Base-by-base conservation (phyloP, 1,140 invertebrate genomes). In the Carcinoscorpius rotundicauda region DNA sequence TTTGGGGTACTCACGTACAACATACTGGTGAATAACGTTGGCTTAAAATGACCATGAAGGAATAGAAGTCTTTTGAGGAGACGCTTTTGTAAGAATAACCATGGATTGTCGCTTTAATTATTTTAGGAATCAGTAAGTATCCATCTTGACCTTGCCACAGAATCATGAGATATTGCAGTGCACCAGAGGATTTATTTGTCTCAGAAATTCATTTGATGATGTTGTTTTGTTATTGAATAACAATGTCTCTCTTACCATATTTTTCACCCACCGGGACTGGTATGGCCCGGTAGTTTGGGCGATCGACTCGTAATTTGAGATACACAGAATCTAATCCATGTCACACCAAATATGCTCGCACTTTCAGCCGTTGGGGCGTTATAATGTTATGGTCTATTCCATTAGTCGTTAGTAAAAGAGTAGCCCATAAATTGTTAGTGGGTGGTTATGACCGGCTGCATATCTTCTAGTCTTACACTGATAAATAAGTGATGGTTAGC, bases 221-320 rank as follows among this genome's bases (percentile, higher is more conserved):
- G 52, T 68, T 67, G 57, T 74, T 69, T 71, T 71, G 71, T 61
- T 65, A 61, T 51, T 71, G 60, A 49, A 69, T 29, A 9, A 79
- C 71, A 71, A 81, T 80, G 70, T 80, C 75, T 64, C 73, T 72
- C 68, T 66, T 65, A 60, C 75, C 58, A 51, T 75, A 73, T 52
- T 77, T 58, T 71, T 79, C 71, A 5, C 76, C 75, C 51, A 75
- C 74, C 11, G 79, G 72, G 6, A 80, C 66, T 64, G 29, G 29
- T 29, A 29, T 29, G 29, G 29, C 29, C 29, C 29, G 29, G 29
- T 29, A 29, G 29, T 29, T 29, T 1, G 29, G 2, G 29, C 29
- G 29, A 29, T 29, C 29, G 29, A 29, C 29, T 29, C 29, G 29
- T 29, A 29, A 29, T 29, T 29, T 29, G 29, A 29, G 29, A 29